Base-by-base conservation (phyloP, 35 echinoderm and acorn worm genomes). In the Apostichopus japonicus region DNA sequence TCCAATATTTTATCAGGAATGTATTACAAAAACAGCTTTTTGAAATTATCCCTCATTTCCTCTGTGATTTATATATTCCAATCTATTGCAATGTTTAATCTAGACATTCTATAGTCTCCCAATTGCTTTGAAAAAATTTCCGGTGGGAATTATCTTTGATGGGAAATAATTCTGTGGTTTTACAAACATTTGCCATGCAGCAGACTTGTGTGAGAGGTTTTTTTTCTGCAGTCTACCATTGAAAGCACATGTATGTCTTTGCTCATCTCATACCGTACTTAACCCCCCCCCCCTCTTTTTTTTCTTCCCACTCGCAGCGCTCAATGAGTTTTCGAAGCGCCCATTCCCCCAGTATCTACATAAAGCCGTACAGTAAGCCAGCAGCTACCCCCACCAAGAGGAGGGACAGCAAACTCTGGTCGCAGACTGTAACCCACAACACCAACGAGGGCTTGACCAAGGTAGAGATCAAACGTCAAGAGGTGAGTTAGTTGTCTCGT, bases 361-460 rank as follows among this genome's bases (percentile, higher is more conserved):
- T 99, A 62, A 99, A 99, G 84, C 97, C 97, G 6, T 99, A 99
- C 95, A 96, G 93, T 54, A 99, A 99, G 72, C 97, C 97, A 5
- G 67, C 88, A 23, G 97, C 95, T 55, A 99, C 97, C 54, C 97
- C 97, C 5, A 99, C 97, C 80, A 99, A 99, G 84, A 88, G 95
- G 44, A 7, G 97, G 77, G 95, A 99, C 92, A 96, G 93, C 90
- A 95, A 90, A 63, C 92, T 99, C 16, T 99, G 97, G 97, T 99
- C 95, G 7, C 95, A 99, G 79, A 99, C 97, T 5, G 97, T 99
- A 57, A 90, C 94, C 11, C 76, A 95, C 8, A 96, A 96, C 90
- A 96, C 96, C 83, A 99, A 99, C 25, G 93, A 96, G 53, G 92
- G 79, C 53, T 75, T 99, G 22, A 96, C 97, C 62, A 96, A 96